Base-by-base conservation (phyloP, 2,797 vertebrate genomes). In the Ciconia nigra region DNA sequence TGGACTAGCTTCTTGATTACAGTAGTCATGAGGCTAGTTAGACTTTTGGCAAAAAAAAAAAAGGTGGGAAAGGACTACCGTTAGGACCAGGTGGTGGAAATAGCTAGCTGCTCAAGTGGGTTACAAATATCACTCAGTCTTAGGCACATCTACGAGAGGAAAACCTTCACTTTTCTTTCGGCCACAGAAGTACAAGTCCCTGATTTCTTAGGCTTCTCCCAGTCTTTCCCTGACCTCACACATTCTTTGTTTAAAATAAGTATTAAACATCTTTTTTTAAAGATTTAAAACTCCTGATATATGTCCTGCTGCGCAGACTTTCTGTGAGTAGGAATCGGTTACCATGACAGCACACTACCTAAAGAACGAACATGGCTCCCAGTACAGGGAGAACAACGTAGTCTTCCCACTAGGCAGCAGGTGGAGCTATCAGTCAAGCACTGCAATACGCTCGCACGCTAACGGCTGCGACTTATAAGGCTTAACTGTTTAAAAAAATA, bases 231-330 rank as follows among this genome's bases (percentile, higher is more conserved):
- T 2, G 10, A 24, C 19, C 15, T 37, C 61, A 22, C 46, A 26
- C 6, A 3, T 8, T 9, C 26, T n/a, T 20, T 22, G 24, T 41
- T 57, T 39, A 44, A 46, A 42, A 1, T 1, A 47, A 29, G 28
- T 3, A 37, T 5, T 10, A 33, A 39, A 24, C 35, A 9, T 16
- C 21, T 25, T 10, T 3, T 15, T 49, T 7, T 16, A 35, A 46
- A 5, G 33, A 54, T 22, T 39, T 15, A 10, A 44, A n/a, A 4
- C 19, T 26, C 9, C 6, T 0, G 44, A 8, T 0, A 3, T 2
- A 2, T 0, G 26, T 2, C 41, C 57, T 9, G 49, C 61, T 4
- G 44, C 0, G 71, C 41, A 15, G 54, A 2, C 22, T 3, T 5
- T 0, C 21, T 15, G 70, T 2, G 35, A 4, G 10, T 35, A 21